Evolutionary conservation across 2,888 invertebrate genomes (phyloP).

Genomic region (Neoitamus cyanurus): DNA sequence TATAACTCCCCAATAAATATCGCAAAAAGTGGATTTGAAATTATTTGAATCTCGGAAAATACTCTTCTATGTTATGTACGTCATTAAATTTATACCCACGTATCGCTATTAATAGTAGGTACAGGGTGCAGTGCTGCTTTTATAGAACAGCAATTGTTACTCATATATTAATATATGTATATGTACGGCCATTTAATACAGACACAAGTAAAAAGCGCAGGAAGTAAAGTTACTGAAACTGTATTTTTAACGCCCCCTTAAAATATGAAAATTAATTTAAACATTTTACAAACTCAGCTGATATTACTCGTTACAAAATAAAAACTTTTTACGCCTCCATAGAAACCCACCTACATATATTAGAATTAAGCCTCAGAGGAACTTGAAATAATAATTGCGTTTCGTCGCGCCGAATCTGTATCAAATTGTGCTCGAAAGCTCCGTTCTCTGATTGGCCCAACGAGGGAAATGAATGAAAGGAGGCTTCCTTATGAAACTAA

Average conservation of each 20-base stretch:
- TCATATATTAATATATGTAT: no score
- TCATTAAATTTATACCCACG: no score
- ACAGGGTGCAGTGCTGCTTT: no score
- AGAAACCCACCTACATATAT: no score
- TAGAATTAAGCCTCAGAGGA: neutral
- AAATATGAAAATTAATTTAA: neutral
- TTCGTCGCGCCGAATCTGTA: neutral
- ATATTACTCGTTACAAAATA: neutral
- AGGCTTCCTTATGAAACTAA: constrained; percentile 10
- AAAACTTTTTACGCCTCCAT: neutral
- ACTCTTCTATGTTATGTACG: no score
- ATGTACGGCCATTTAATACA: no score
- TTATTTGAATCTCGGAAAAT: no score
- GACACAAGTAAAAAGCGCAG: no score
- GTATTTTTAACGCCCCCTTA: neutral
- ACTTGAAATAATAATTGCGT: neutral
- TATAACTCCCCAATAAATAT: no score
- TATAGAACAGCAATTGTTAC: no score
- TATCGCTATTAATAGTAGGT: no score
- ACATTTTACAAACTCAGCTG: neutral
- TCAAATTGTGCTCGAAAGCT: constrained; percentile 22
- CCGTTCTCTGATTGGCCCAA: constrained; percentile 26
- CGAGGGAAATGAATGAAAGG: neutral
- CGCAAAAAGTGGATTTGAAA: no score
- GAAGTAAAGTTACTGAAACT: neutral